Conservation (phyloP, 2,113 vertebrate species). For the Lichenostomus cassidix region DNA sequence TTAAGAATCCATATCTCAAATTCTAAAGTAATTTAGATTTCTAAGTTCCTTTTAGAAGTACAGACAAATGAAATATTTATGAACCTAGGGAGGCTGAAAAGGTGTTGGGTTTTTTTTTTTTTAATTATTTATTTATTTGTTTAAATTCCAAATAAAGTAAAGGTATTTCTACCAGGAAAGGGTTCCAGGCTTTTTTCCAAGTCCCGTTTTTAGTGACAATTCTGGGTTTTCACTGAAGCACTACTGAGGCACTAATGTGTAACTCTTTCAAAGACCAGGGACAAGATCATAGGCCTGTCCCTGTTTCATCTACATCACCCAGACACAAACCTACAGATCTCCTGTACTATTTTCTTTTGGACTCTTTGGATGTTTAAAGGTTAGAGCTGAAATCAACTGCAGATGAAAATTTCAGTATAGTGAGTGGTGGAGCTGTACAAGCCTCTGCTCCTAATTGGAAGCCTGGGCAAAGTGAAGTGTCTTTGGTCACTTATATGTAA, state of each 20-base stretch:
- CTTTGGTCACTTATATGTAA: not conserved
- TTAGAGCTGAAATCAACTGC: not conserved
- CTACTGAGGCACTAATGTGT: not conserved
- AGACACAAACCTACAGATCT: not conserved
- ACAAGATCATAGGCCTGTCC: not conserved
- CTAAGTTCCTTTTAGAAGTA: not conserved
- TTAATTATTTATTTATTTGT: not conserved
- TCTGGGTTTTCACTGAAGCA: not conserved
- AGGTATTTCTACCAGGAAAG: not conserved
- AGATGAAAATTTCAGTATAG: not conserved
- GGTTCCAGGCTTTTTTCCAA: not conserved
- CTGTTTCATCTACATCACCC: not conserved
- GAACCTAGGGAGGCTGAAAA: not conserved
- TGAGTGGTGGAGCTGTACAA: not conserved
- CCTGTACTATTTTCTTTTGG: not conserved
- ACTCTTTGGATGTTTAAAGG: not conserved
- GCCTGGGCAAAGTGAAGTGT: not conserved
- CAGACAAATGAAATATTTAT: not conserved
- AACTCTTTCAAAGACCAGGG: not conserved
- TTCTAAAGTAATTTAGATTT: not conserved
- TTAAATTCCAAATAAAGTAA: not conserved
- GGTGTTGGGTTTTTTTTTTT: rapidly evolving
- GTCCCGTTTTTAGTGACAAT: not conserved
- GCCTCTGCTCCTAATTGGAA: not conserved
- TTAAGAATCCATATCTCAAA: not conserved